phyloP scores from a whole-genome alignment of 1,140 invertebrate species.

The Danaus melanippus region DNA sequence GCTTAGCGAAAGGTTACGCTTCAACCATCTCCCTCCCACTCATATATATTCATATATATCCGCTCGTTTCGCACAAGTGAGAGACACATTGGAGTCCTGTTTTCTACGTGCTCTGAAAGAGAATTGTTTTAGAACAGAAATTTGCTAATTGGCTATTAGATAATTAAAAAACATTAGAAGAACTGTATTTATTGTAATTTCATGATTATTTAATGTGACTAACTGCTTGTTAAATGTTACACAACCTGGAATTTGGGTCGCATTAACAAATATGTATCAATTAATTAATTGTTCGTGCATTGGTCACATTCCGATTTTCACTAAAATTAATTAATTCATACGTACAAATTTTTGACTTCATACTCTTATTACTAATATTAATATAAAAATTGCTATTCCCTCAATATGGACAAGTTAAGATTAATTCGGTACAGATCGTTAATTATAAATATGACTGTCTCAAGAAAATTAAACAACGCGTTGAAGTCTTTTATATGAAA shows the following conservation, averaged over 20 bases:
- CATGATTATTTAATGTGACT: slow-evolving; percentile 8
- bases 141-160: slow-evolving; percentile 8
- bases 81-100: slow-evolving; percentile 52
- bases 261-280: slow-evolving; percentile 15
- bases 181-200: slow-evolving; percentile 11
- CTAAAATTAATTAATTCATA: no score
- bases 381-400: no score
- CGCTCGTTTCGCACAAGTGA: slow-evolving; percentile 34
- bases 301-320: no score
- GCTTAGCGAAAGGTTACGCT: slow-evolving; percentile 59
- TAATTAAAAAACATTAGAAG: slow-evolving; percentile 6
- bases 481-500: no score
- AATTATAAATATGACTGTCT: no score
- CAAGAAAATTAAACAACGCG: no score
- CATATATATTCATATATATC: slow-evolving; percentile 24
- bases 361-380: no score
- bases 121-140: slow-evolving; percentile 33
- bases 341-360: no score
- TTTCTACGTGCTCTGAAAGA: slow-evolving; percentile 61
- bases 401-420: no score
- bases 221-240: slow-evolving; percentile 8
- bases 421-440: no score
- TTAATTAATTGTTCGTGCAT: slow-evolving; percentile 12
- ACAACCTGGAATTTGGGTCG: slow-evolving; percentile 16
- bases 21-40: slow-evolving; percentile 35